Conservation (phyloP, 2,888 invertebrate genomes). For the Idaea dimidiata region DNA sequence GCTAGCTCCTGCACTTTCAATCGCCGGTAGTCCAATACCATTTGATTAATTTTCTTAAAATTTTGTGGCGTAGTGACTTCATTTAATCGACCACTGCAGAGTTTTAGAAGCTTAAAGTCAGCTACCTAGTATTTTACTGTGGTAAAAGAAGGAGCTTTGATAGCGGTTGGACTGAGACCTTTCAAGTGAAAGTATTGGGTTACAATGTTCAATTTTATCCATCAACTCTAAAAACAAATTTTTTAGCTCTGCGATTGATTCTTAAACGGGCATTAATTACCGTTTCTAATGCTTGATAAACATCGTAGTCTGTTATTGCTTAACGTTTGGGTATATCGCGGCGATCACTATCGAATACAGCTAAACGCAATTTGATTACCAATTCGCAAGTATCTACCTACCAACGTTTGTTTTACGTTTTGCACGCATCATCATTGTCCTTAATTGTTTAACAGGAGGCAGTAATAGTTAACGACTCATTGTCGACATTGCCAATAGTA, state of each 20-base stretch:
- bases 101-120: no score
- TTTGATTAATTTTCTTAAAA: no score
- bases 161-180: no score
- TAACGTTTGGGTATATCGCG: constrained; percentile 21
- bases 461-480: constrained; percentile 74
- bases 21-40: no score
- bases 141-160: no score
- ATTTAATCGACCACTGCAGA: no score
- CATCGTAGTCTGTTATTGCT: constrained; percentile 11
- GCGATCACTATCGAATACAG: constrained; percentile 21
- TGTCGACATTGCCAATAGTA: constrained; percentile 63
- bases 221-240: constrained; percentile 10
- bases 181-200: no score
- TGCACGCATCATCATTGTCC: constrained; percentile 60
- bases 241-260: constrained; percentile 7
- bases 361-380: constrained; percentile 27
- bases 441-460: constrained; percentile 60
- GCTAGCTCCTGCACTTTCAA: no score
- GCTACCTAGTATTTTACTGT: no score
- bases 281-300: constrained; percentile 9
- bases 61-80: no score
- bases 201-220: no score
- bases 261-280: constrained; percentile 9
- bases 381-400: constrained; percentile 53
- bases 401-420: constrained; percentile 45